These are phyloP conservation scores for Trachelipus rathkii DNA, from an alignment of 1,140 invertebrate genomes.

Conservation along the genomic window DNA sequence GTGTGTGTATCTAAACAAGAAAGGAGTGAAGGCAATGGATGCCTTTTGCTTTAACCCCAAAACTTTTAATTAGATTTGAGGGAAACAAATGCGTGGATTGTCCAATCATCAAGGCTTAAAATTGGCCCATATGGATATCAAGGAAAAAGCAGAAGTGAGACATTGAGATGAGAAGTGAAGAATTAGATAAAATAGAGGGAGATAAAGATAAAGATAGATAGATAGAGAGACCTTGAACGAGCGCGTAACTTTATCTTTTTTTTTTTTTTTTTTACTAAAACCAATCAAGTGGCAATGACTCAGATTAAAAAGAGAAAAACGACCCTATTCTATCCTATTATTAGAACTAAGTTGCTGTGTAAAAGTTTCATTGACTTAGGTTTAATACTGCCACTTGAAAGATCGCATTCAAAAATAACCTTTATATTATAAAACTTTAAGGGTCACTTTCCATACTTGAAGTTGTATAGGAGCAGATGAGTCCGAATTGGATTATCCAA, in stretches of 20 bases:
- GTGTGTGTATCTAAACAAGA: background rate
- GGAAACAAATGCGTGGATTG: background rate
- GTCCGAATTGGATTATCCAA: conserved; percentile 7
- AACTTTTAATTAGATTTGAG: conserved; percentile 9
- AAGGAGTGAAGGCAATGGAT: background rate
- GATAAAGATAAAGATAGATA: too few species aligned
- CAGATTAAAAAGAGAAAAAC: background rate
- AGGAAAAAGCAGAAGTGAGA: background rate
- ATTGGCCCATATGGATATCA: conserved; percentile 12
- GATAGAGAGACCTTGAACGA: background rate
- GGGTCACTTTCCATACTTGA: background rate
- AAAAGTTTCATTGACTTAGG: background rate
- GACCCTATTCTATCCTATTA: background rate
- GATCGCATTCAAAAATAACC: background rate
- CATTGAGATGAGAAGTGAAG: too few species aligned
- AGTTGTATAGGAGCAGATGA: background rate
- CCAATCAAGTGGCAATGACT: conserved; percentile 9
- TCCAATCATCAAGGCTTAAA: conserved; percentile 10
- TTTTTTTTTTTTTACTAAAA: background rate
- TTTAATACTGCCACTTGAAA: conserved; percentile 4
- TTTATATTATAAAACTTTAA: background rate
- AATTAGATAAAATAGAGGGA: too few species aligned
- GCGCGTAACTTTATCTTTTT: background rate
- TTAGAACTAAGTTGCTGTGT: background rate
- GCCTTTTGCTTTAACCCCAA: background rate